These are phyloP conservation scores for Arnoldichthys spilopterus DNA, from an alignment of 2,797 vertebrate genomes.

Conservation along the genomic window DNA sequence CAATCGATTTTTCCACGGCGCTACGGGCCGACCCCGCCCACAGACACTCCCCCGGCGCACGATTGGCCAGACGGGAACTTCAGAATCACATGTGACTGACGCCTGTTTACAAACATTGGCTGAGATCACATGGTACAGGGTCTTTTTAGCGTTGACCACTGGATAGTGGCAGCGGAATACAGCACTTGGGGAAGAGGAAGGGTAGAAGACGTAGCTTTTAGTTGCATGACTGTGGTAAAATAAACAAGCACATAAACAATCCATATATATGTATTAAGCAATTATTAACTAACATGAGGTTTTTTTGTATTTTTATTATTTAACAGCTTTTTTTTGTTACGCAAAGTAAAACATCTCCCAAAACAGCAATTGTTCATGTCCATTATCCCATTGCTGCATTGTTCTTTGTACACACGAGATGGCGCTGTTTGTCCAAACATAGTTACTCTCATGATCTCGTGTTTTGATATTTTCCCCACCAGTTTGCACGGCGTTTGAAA, in stretches of 20 bases:
- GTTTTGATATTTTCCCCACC: not conserved
- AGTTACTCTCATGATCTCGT: not conserved
- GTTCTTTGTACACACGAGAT: conserved; percentile 16
- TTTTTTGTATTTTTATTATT: no score
- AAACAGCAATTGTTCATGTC: not conserved
- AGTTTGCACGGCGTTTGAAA: no score
- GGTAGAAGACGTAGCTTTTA: not conserved
- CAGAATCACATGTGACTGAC: conserved; percentile 83
- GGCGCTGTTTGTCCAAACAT: conserved; percentile 12
- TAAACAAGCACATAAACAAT: no score
- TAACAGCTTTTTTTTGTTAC: no score
- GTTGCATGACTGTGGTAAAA: no score
- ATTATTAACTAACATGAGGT: no score
- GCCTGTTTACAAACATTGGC: conserved; percentile 88
- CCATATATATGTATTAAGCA: no score
- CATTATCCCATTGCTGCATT: not conserved
- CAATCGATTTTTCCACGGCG: conserved; percentile 80
- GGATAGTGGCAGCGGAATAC: conserved; percentile 27
- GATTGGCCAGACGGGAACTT: conserved; percentile 74
- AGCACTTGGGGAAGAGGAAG: not conserved
- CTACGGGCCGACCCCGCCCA: conserved; percentile 71
- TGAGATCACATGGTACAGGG: conserved; percentile 75
- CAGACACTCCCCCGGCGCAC: conserved; percentile 75
- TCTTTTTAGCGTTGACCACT: conserved; percentile 68
- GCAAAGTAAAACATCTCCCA: no score